Conservation (phyloP, 2,888 invertebrate genomes). For the Chrysolina oricalcia region DNA sequence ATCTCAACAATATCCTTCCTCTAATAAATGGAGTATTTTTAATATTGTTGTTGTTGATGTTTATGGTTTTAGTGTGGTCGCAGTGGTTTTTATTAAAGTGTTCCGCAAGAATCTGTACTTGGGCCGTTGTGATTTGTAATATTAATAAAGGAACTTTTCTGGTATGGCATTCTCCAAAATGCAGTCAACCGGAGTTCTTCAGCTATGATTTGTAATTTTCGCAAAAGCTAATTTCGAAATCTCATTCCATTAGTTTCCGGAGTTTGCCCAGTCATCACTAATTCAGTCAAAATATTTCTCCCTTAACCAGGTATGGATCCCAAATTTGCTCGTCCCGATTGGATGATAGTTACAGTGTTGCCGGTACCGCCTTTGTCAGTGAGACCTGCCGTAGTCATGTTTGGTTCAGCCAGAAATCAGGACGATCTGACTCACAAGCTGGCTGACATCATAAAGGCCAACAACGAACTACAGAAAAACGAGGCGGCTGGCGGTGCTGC, state of each 20-base stretch:
- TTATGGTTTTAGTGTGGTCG: too few species aligned
- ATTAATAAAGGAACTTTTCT: background rate
- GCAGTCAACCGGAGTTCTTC: too few species aligned
- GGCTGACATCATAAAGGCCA: conserved; percentile 98
- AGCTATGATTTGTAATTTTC: too few species aligned
- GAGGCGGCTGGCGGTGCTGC: conserved; percentile 98
- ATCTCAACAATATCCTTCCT: too few species aligned
- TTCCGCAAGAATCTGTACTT: conserved; percentile 59
- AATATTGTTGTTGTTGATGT: too few species aligned
- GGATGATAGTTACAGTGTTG: conserved; percentile 97
- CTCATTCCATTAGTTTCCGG: too few species aligned
- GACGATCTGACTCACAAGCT: conserved; percentile 99
- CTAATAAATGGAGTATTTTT: too few species aligned
- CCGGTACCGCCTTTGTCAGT: conserved; percentile 98
- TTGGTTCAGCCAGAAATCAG: conserved; percentile 98
- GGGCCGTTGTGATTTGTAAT: too few species aligned
- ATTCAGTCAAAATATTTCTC: too few species aligned
- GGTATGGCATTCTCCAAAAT: too few species aligned
- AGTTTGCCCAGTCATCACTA: too few species aligned
- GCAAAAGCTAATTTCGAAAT: too few species aligned
- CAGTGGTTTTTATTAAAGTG: background rate
- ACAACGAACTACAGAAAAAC: conserved; percentile 95
- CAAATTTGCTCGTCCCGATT: conserved; percentile 97
- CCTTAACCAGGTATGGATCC: conserved; percentile 87
- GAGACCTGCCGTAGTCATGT: conserved; percentile 98